These are phyloP conservation scores for Aythya baeri DNA, from an alignment of 2,113 vertebrate genomes.

Conservation along the genomic window DNA sequence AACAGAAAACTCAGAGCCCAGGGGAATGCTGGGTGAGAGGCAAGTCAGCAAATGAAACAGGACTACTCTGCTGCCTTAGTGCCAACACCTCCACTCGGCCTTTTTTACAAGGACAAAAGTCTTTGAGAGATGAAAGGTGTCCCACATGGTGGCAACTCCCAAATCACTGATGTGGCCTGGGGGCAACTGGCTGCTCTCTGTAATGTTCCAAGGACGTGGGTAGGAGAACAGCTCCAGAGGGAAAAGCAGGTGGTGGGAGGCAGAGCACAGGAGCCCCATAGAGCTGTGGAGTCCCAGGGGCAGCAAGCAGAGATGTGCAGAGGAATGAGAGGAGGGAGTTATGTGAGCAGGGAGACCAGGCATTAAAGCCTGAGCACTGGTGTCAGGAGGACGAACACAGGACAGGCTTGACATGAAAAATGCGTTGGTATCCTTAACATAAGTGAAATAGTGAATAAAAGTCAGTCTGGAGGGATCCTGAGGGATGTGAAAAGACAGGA, in stretches of 20 bases:
- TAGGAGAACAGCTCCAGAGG: background rate
- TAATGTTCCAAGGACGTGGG: background rate
- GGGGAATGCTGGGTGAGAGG: background rate
- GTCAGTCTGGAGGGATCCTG: background rate
- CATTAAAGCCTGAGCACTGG: rapidly evolving
- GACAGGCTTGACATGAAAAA: background rate
- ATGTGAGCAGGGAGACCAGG: background rate
- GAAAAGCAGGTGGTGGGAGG: background rate
- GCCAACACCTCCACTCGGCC: background rate
- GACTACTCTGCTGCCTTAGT: background rate
- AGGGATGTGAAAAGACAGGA: background rate
- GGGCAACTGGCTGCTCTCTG: background rate
- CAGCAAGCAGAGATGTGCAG: background rate
- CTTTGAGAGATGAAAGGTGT: background rate
- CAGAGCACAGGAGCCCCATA: background rate
- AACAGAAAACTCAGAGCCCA: background rate
- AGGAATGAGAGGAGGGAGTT: background rate
- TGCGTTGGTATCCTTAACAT: background rate
- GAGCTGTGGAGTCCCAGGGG: background rate
- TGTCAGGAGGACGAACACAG: rapidly evolving
- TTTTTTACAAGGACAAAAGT: background rate
- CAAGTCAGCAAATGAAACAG: constrained; percentile 10
- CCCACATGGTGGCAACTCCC: background rate
- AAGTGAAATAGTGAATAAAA: background rate
- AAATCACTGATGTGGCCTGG: background rate